Percentiles rank a stretch among this genome's conserved stretches.
Conservation (phyloP, 2,888 invertebrate species). For the Leptinotarsa rubiginosa region DNA sequence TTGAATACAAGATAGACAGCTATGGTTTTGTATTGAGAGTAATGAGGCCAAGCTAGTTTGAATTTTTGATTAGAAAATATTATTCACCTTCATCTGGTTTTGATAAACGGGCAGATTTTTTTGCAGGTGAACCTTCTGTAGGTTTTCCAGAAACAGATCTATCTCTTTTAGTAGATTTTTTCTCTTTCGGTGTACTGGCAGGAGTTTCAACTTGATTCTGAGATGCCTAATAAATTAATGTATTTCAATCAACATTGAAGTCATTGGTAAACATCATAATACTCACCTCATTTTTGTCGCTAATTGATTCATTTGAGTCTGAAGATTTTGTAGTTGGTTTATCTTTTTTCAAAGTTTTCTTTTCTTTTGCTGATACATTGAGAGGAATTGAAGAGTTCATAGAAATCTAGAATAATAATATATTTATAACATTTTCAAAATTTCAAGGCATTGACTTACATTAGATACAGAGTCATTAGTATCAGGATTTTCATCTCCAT, state of each 20-base stretch:
- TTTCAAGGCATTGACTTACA: conserved; percentile 22
- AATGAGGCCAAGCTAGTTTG: too few relatives aligned
- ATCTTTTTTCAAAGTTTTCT: conserved; percentile 38
- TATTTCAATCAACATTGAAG: neutral
- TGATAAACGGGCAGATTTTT: conserved; percentile 35
- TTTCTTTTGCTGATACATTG: conserved; percentile 34
- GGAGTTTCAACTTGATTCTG: conserved; percentile 30
- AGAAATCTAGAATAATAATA: conserved; percentile 26
- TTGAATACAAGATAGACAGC: too few relatives aligned
- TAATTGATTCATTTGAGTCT: neutral
- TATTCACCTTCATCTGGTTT: conserved; percentile 34
- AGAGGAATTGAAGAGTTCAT: conserved; percentile 32
- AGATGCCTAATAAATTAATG: conserved; percentile 31
- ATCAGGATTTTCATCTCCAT: conserved; percentile 52
- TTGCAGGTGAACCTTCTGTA: conserved; percentile 32
- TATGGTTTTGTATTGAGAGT: too few relatives aligned
- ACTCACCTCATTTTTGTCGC: neutral
- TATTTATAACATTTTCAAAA: neutral
- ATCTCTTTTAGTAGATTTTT: conserved; percentile 36
- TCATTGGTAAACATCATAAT: neutral
- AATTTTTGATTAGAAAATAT: neutral
- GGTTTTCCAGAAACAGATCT: conserved; percentile 34
- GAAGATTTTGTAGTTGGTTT: conserved; percentile 32
- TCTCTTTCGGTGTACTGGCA: conserved; percentile 27
- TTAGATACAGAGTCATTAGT: conserved; percentile 25